Conservation (phyloP, 1,140 invertebrate species). For the Thalassaphorura encarpata region DNA sequence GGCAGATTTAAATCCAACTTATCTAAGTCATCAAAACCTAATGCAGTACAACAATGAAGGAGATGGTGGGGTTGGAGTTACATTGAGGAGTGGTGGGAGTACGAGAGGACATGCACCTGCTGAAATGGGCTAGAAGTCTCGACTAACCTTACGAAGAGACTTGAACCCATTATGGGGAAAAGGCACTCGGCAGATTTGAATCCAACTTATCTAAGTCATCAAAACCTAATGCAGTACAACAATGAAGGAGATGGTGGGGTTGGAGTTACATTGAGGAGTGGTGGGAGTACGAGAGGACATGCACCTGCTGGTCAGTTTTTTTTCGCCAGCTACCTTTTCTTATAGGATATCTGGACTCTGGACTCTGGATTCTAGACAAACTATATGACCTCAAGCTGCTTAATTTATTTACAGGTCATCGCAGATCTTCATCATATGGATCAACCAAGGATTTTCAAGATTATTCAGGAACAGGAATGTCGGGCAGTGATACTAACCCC, state of each 20-base stretch:
- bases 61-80: neutral
- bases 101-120: neutral
- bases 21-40: neutral
- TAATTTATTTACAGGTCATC: constrained; percentile 12
- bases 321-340: neutral
- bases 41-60: neutral
- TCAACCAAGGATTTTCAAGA: constrained; percentile 17
- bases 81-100: neutral
- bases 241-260: neutral
- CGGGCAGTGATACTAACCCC: no score
- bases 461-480: no score
- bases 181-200: constrained; percentile 19
- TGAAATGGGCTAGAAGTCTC: no score
- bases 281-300: neutral
- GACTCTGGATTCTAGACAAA: no score
- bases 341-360: no score
- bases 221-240: neutral
- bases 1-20: constrained; percentile 14
- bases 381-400: neutral
- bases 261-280: neutral
- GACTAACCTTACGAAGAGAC: no score
- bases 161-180: no score
- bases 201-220: constrained; percentile 1
- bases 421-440: constrained; percentile 20
- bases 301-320: neutral